Evolutionary conservation across 2,888 invertebrate species (phyloP).

Genomic region (Pyrochroa serraticornis): DNA sequence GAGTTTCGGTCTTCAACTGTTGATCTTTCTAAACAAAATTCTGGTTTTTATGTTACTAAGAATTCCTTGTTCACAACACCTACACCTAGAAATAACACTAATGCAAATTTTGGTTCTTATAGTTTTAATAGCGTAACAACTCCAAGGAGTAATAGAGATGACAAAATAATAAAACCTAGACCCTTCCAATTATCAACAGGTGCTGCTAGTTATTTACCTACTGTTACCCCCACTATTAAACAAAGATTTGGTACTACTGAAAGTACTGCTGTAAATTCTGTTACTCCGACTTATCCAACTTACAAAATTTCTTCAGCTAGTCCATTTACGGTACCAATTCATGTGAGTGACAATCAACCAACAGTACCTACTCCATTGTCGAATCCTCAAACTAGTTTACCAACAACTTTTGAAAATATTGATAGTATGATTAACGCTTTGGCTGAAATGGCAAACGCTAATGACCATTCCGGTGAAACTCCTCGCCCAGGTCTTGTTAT

Average conservation of each 20-base stretch:
- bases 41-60: slow-evolving; percentile 17
- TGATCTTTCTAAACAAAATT: not conserved
- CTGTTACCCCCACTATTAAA: not conserved
- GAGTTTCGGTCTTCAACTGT: not conserved
- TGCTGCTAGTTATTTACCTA: not conserved
- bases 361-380: slow-evolving; percentile 44
- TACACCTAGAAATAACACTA: too few relatives aligned
- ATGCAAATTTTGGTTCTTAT: not conserved
- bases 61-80: not conserved
- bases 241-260: not conserved
- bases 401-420: slow-evolving; percentile 68
- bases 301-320: slow-evolving; percentile 52
- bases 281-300: slow-evolving; percentile 32
- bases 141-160: not conserved
- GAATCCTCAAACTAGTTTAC: slow-evolving; percentile 51
- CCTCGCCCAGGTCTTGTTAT: slow-evolving; percentile 69
- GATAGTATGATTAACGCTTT: slow-evolving; percentile 74
- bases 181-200: slow-evolving; percentile 39
- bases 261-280: slow-evolving; percentile 32
- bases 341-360: slow-evolving; percentile 12
- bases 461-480: slow-evolving; percentile 60
- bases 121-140: not conserved
- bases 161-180: slow-evolving; percentile 33
- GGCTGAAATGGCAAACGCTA: slow-evolving; percentile 63
- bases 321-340: slow-evolving; percentile 43